These are phyloP conservation scores for Zoanthus sociatus DNA, from an alignment of 92 coral and sea anemone genomes.

Conservation along the genomic window DNA sequence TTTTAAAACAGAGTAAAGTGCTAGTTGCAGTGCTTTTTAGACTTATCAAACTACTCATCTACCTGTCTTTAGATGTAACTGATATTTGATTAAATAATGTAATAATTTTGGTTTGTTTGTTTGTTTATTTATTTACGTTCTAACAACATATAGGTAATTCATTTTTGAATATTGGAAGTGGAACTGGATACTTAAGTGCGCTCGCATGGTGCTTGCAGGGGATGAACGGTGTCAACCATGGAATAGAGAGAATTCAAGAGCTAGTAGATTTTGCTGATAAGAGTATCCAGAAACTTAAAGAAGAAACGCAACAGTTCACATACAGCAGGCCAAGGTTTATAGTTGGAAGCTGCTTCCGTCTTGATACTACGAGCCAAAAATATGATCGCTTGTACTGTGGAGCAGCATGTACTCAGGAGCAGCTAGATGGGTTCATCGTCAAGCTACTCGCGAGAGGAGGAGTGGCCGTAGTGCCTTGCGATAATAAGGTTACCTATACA, in stretches of 20 bases:
- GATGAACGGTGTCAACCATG: slow-evolving; percentile 18
- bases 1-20: no score
- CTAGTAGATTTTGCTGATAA: slow-evolving; percentile 17
- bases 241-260: neutral
- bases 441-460: neutral
- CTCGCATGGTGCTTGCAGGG: neutral
- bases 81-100: no score
- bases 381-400: slow-evolving; percentile 26
- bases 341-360: slow-evolving; percentile 27
- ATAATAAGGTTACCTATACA: slow-evolving; percentile 1
- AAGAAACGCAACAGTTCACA: neutral
- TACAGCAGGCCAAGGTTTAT: neutral
- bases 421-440: slow-evolving; percentile 1
- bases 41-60: no score
- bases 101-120: no score
- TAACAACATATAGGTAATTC: no score
- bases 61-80: no score
- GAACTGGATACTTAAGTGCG: no score
- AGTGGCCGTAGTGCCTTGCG: slow-evolving; percentile 29
- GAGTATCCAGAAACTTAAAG: neutral
- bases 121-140: no score
- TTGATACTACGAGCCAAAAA: neutral
- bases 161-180: no score
- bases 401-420: neutral
- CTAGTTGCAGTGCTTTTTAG: no score